phyloP scores from a whole-genome alignment of 2,797 vertebrate species.

The Buphagus erythrorhynchus region DNA sequence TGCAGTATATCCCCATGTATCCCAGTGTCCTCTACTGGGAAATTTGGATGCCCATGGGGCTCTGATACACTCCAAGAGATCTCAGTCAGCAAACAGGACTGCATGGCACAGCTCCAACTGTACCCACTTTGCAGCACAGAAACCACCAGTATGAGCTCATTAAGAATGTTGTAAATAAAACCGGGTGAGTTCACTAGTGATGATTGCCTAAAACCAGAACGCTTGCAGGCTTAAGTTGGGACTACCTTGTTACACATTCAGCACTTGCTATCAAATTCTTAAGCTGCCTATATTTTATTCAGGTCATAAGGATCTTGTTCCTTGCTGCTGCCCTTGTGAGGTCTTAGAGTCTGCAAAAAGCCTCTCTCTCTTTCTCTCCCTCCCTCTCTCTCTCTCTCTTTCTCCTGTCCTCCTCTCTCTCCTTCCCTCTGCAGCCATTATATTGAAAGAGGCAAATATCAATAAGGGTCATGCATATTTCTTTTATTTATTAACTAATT shows the following conservation, averaged over 20 bases:
- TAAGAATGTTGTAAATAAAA: conserved; percentile 1
- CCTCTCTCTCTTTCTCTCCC: fast-evolving
- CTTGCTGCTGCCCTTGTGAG: neutral
- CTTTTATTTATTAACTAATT: conserved; percentile 19
- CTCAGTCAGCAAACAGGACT: neutral
- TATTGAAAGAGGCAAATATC: neutral
- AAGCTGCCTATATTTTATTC: neutral
- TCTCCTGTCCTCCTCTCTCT: neutral
- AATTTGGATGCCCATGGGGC: neutral
- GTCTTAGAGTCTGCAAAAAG: neutral
- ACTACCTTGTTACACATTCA: neutral
- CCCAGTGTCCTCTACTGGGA: neutral
- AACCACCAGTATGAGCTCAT: neutral
- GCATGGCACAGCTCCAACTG: neutral
- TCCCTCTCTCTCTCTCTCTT: no score
- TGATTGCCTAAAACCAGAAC: neutral
- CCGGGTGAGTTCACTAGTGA: neutral
- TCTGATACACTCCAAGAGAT: neutral
- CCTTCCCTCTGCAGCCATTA: neutral
- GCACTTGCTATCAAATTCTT: neutral
- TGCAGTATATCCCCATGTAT: neutral
- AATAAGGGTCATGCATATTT: neutral
- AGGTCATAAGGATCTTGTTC: neutral
- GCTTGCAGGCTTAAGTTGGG: neutral
- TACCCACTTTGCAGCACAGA: neutral